Evolutionary conservation across 2,888 invertebrate genomes (phyloP).

Genomic region (Morpho helenor): DNA sequence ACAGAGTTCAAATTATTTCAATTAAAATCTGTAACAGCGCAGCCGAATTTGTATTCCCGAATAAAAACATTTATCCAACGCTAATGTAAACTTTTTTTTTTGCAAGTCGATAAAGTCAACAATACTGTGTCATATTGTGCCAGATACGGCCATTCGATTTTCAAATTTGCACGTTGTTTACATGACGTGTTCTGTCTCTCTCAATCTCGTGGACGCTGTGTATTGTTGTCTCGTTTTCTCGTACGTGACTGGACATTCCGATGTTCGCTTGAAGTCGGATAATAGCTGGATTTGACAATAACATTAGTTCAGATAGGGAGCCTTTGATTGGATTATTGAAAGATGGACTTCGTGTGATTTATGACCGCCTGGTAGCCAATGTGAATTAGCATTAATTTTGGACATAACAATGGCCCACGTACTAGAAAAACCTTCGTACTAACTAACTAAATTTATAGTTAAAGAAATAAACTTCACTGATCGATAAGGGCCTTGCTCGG

Average conservation of each 20-base stretch:
- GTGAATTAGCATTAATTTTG: not conserved
- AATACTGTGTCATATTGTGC: conserved; percentile 11
- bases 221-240: conserved; percentile 34
- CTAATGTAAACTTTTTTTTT: conserved; percentile 14
- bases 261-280: conserved; percentile 56
- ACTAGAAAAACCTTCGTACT: not conserved
- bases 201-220: conserved; percentile 30
- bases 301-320: conserved; percentile 65
- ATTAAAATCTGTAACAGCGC: conserved; percentile 3
- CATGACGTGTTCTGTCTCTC: conserved; percentile 32
- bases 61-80: conserved; percentile 10
- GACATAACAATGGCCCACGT: too few relatives aligned
- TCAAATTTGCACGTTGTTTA: conserved; percentile 19
- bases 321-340: conserved; percentile 73
- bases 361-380: conserved; percentile 28
- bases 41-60: conserved; percentile 18
- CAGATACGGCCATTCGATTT: conserved; percentile 18
- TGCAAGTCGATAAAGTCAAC: conserved; percentile 16
- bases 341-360: conserved; percentile 65
- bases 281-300: conserved; percentile 71
- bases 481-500: too few relatives aligned
- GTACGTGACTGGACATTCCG: conserved; percentile 70
- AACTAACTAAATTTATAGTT: not conserved
- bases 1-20: conserved; percentile 23
- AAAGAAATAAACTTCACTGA: too few relatives aligned